phyloP scores from a whole-genome alignment of 2,113 vertebrate genomes.

The Neodontobutis hainanensis region DNA sequence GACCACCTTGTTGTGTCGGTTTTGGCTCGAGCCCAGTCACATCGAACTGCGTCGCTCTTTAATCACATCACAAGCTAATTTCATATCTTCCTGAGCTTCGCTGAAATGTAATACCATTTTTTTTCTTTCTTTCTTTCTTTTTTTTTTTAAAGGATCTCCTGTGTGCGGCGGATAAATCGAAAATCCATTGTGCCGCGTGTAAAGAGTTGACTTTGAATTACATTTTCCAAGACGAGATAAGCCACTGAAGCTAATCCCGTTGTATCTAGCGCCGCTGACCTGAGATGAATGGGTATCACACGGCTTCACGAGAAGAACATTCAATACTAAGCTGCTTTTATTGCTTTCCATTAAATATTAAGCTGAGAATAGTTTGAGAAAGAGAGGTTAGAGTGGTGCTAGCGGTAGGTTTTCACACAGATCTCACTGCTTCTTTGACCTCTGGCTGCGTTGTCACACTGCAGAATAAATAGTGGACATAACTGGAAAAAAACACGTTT shows the following conservation, averaged over 20 bases:
- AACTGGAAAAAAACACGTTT: too few relatives aligned
- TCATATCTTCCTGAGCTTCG: slow-evolving; percentile 39
- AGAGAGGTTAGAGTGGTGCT: too few relatives aligned
- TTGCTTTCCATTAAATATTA: slow-evolving; percentile 1
- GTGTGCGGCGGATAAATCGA: slow-evolving; percentile 14
- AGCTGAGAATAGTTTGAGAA: too few relatives aligned
- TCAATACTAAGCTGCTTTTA: not conserved
- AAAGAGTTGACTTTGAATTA: slow-evolving; percentile 49
- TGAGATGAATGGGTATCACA: slow-evolving; percentile 31
- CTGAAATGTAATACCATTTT: slow-evolving; percentile 21
- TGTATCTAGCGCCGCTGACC: slow-evolving; percentile 37
- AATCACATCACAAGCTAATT: slow-evolving; percentile 60
- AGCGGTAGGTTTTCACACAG: too few relatives aligned
- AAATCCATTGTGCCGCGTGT: slow-evolving; percentile 27
- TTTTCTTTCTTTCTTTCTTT: too few relatives aligned
- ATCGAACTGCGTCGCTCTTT: slow-evolving; percentile 53
- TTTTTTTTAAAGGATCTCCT: slow-evolving; percentile 39
- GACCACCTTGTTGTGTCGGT: not conserved
- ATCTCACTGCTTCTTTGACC: too few relatives aligned
- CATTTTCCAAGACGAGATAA: slow-evolving; percentile 48
- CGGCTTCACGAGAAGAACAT: slow-evolving; percentile 25
- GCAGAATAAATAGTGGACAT: too few relatives aligned
- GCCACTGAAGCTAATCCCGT: slow-evolving; percentile 39
- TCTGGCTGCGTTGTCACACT: too few relatives aligned
- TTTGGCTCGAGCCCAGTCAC: slow-evolving; percentile 40